Evolutionary conservation across 1,140 invertebrate genomes (phyloP), one percentile per base, ranked within the genome.

Genomic region (Bombus sylvicola): DNA sequence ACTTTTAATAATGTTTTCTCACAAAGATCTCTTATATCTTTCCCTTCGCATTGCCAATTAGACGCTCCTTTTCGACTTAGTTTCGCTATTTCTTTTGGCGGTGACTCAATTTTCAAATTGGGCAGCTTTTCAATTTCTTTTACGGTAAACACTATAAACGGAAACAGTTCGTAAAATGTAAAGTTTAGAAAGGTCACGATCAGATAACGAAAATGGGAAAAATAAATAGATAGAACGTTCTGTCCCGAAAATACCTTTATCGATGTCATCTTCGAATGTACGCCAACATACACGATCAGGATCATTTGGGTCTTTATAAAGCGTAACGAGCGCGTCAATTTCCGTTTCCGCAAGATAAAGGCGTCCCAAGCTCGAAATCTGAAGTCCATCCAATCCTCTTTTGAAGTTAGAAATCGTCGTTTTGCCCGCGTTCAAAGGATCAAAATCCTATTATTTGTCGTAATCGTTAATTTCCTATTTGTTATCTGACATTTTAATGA

Each of bases 181-280:
- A 78, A 71, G 53, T 47, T 64, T 53, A n/a, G 6, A n/a, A 66
- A 47, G 6, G 1, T 5, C 8, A 25, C 18, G 9, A 12, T 34
- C 10, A 13, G 18, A 82, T 25, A 47, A 34, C 22, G 4, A 34
- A 85, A 53, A 37, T 75, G 25, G 43, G 5, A n/a, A 15, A 37
- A 57, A 68, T 62, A 39, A 12, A 78, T 66, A 15, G 13, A 37
- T 10, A 2, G 9, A 28, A n/a, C 5, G 18, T 34, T 66, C 10
- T 25, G 22, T 76, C 2, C 3, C 6, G 25, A 18, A n/a, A 43
- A n/a, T 86, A 96, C 96, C 96, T 88, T 96, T 95, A 91, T 97
- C 96, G 68, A 97, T 96, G 90, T 97, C 97, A 88, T 97, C 96
- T 86, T 96, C 96, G 91, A 97, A 97, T n/a, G 96, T 96, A 62